Conservation (phyloP, 2,797 vertebrate genomes). For the Ctenopoma kingsleyae region DNA sequence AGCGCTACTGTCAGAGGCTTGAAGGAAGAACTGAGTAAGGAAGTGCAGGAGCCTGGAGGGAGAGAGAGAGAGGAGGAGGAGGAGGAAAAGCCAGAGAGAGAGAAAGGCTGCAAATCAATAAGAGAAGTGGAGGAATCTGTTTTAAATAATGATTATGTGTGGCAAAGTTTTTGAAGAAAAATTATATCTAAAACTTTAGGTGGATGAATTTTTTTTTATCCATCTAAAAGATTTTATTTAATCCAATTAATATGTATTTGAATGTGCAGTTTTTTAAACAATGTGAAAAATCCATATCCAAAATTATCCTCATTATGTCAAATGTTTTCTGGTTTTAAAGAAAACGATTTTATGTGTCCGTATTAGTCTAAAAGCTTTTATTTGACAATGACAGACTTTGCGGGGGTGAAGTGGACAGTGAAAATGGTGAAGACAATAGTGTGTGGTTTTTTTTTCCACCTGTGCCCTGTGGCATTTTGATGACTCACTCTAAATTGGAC, state of each 20-base stretch:
- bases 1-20: constrained; percentile 83
- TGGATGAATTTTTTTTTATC: too few species aligned
- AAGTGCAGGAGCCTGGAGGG: constrained; percentile 50
- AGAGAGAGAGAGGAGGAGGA: constrained; percentile 16
- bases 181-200: too few species aligned
- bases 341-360: not conserved
- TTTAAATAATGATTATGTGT: constrained; percentile 43
- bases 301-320: not conserved
- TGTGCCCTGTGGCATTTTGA: constrained; percentile 60
- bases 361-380: constrained; percentile 1
- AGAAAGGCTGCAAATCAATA: constrained; percentile 66
- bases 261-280: not conserved
- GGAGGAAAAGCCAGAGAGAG: constrained; percentile 46
- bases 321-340: not conserved
- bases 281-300: not conserved
- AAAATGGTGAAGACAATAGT: not conserved
- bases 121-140: constrained; percentile 47
- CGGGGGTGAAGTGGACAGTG: not conserved
- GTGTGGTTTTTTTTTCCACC: constrained; percentile 29
- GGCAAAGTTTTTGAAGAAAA: constrained; percentile 4
- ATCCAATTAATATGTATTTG: not conserved
- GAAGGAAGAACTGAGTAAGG: constrained; percentile 77
- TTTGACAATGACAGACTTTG: constrained; percentile 10
- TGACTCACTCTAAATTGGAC: constrained; percentile 62
- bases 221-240: not conserved